Conservation (phyloP, 2,888 invertebrate species). For the Lordiphosa fenestrarum region DNA sequence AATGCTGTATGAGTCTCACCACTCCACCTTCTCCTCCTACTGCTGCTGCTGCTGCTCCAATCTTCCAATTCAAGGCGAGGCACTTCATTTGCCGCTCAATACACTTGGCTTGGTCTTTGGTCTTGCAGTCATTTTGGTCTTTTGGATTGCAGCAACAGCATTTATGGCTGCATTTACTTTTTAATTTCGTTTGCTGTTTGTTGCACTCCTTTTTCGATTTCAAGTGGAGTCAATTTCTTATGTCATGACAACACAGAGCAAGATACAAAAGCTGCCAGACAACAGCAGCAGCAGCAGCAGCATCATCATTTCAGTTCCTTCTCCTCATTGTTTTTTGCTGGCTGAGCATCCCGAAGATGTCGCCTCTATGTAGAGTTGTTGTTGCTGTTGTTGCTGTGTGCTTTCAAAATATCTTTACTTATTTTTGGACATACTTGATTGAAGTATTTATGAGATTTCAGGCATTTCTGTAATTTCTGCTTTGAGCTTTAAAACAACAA, state of each 20-base stretch:
- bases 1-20: conserved; percentile 29
- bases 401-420: conserved; percentile 63
- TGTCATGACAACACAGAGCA: conserved; percentile 61
- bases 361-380: conserved; percentile 20
- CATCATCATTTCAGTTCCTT: background rate
- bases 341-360: conserved; percentile 32
- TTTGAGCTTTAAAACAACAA: conserved; percentile 59
- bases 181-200: conserved; percentile 60
- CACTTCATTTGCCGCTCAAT: conserved; percentile 32
- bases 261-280: conserved; percentile 8
- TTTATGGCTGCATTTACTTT: conserved; percentile 72
- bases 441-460: conserved; percentile 77
- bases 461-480: conserved; percentile 75
- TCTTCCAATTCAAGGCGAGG: conserved; percentile 48
- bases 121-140: conserved; percentile 1
- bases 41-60: background rate
- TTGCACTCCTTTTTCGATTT: conserved; percentile 71
- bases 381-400: conserved; percentile 15
- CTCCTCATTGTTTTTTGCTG: too few relatives aligned
- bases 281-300: conserved; percentile 2
- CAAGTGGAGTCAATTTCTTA: conserved; percentile 75
- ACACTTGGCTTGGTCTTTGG: conserved; percentile 1
- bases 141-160: conserved; percentile 37
- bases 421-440: conserved; percentile 76
- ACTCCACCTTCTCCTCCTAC: conserved; percentile 10